Evolutionary conservation across 92 coral and sea anemone species (phyloP).

Genomic region (Porites evermanni): DNA sequence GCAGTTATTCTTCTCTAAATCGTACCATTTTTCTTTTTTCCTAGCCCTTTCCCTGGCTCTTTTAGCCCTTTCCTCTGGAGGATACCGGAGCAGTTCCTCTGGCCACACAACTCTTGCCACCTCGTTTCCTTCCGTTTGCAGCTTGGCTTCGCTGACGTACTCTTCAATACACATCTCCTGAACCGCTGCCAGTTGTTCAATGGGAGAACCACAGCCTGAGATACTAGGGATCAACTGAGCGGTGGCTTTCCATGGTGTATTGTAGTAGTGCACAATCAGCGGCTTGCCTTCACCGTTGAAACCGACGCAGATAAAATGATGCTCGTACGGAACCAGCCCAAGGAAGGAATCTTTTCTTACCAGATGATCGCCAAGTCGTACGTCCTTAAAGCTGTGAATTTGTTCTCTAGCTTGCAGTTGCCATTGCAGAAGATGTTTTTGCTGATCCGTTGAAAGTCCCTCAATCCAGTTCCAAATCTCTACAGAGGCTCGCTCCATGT

Average conservation of each 20-base stretch:
- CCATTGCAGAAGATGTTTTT: slow-evolving; percentile 25
- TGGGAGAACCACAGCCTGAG: not conserved
- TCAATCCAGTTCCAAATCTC: not conserved
- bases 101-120: slow-evolving; percentile 62
- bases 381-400: slow-evolving; percentile 29
- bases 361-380: slow-evolving; percentile 32
- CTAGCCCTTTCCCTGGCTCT: not conserved
- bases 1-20: not conserved
- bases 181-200: slow-evolving; percentile 20
- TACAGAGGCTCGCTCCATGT: slow-evolving; percentile 13
- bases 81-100: slow-evolving; percentile 26
- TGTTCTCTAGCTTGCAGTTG: slow-evolving; percentile 47
- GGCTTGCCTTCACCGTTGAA: slow-evolving; percentile 9
- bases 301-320: slow-evolving; percentile 39
- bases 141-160: slow-evolving; percentile 36
- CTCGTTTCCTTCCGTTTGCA: slow-evolving; percentile 28
- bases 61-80: not conserved
- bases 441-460: not conserved
- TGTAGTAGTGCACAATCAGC: slow-evolving; percentile 30
- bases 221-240: slow-evolving; percentile 2
- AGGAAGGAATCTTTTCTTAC: slow-evolving; percentile 1
- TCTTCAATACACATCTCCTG: slow-evolving; percentile 35
- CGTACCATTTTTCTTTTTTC: not conserved
- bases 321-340: slow-evolving; percentile 7
- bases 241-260: not conserved